Evolutionary conservation across 2,888 invertebrate genomes (phyloP).

Genomic region (Sylvicola cinctus): DNA sequence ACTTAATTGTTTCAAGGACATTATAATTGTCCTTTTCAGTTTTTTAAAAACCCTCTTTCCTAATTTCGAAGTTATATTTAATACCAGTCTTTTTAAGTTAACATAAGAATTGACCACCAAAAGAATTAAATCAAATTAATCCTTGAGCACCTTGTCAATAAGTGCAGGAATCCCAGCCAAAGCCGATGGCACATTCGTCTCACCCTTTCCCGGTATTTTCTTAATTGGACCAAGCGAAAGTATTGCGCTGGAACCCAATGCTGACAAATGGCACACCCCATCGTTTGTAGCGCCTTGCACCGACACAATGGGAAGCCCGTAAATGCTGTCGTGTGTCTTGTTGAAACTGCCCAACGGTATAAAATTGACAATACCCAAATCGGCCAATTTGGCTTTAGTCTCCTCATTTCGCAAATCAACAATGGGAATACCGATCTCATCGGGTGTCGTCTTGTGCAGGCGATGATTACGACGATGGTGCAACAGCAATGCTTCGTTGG

Average conservation of each 20-base stretch:
- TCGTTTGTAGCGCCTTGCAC: constrained; percentile 41
- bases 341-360: constrained; percentile 48
- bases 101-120: no score
- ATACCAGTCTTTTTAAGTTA: no score
- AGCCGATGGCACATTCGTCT: no score
- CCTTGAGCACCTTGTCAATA: no score
- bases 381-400: constrained; percentile 37
- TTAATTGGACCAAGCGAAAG: constrained; percentile 52
- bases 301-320: constrained; percentile 49
- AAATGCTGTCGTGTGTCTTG: constrained; percentile 35
- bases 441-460: constrained; percentile 28
- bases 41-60: no score
- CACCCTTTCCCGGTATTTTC: constrained; percentile 25
- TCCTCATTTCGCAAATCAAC: constrained; percentile 50
- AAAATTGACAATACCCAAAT: constrained; percentile 49
- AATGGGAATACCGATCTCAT: constrained; percentile 49
- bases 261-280: constrained; percentile 33
- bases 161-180: no score
- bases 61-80: no score
- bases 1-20: no score
- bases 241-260: constrained; percentile 46
- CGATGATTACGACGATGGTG: constrained; percentile 41
- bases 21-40: no score
- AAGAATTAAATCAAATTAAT: no score
- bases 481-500: constrained; percentile 31